These are phyloP conservation scores for Simalia tracyae DNA, from an alignment of 2,797 vertebrate species.

Conservation along the genomic window DNA sequence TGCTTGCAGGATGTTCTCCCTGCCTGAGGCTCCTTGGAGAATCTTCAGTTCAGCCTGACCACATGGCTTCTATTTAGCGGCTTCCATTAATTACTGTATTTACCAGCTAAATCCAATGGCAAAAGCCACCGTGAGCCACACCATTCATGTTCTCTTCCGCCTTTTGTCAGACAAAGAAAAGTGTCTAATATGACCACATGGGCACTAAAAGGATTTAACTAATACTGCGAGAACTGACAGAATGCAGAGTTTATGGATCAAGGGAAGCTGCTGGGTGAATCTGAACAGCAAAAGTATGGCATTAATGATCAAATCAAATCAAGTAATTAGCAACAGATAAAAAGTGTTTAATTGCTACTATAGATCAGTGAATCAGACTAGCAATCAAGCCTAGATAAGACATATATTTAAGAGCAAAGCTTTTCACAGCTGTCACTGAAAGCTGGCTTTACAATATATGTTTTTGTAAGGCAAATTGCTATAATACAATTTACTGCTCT, in stretches of 20 bases:
- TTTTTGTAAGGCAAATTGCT: slow-evolving; percentile 51
- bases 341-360: neutral
- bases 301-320: slow-evolving; percentile 11
- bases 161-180: slow-evolving; percentile 68
- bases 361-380: neutral
- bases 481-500: slow-evolving; percentile 49
- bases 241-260: neutral
- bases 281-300: neutral
- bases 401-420: slow-evolving; percentile 4
- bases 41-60: slow-evolving; percentile 17
- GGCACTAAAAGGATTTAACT: slow-evolving; percentile 17
- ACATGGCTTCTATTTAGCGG: slow-evolving; percentile 44
- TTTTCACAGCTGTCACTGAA: slow-evolving; percentile 53
- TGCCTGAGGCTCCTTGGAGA: slow-evolving; percentile 35
- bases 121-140: neutral
- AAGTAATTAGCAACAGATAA: neutral
- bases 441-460: slow-evolving; percentile 46
- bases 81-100: slow-evolving; percentile 68
- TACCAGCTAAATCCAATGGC: slow-evolving; percentile 58
- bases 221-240: neutral
- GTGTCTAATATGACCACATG: neutral
- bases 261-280: neutral
- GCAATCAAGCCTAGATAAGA: slow-evolving; percentile 37
- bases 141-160: neutral
- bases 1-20: slow-evolving; percentile 37